A percentile compares a stretch with the other conserved stretches of the same genome.
These are phyloP conservation scores for Characodon lateralis DNA, from an alignment of 2,797 vertebrate genomes.

Conservation along the genomic window DNA sequence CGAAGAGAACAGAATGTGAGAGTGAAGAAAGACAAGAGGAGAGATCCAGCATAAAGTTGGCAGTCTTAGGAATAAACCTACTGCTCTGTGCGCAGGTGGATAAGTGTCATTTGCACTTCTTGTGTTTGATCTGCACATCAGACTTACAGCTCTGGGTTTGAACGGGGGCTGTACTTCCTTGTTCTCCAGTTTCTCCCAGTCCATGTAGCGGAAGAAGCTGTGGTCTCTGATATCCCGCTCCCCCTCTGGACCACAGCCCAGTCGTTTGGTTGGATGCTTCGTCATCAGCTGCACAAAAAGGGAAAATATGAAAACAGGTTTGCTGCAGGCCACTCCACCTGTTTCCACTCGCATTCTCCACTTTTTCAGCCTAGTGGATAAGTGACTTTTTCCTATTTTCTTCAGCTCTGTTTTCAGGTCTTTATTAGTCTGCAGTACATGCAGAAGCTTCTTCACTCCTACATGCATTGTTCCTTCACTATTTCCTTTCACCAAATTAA, in stretches of 20 bases:
- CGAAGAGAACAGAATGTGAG: slow-evolving; percentile 1
- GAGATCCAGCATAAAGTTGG: neutral
- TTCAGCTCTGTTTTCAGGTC: neutral
- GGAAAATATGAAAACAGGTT: slow-evolving; percentile 2
- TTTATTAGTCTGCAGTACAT: neutral
- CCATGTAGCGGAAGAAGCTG: slow-evolving; percentile 96
- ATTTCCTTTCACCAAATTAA: neutral
- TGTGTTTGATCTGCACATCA: slow-evolving; percentile 14
- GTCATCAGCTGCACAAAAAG: slow-evolving; percentile 88
- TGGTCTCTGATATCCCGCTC: slow-evolving; percentile 94
- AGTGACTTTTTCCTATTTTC: neutral
- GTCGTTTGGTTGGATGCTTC: slow-evolving; percentile 92
- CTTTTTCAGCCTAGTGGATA: neutral
- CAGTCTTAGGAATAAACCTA: neutral
- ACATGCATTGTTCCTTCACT: neutral
- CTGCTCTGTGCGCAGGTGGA: neutral
- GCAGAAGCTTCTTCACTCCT: neutral
- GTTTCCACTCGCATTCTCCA: neutral
- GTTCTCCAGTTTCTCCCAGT: slow-evolving; percentile 96
- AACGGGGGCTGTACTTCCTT: slow-evolving; percentile 96
- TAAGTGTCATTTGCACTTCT: neutral
- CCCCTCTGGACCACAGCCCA: slow-evolving; percentile 92
- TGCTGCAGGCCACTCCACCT: neutral
- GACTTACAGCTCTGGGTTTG: slow-evolving; percentile 95
- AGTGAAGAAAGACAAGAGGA: slow-evolving; percentile 7